Evolutionary conservation across 2,888 invertebrate species (phyloP).

Genomic region (Priapulus caudatus): DNA sequence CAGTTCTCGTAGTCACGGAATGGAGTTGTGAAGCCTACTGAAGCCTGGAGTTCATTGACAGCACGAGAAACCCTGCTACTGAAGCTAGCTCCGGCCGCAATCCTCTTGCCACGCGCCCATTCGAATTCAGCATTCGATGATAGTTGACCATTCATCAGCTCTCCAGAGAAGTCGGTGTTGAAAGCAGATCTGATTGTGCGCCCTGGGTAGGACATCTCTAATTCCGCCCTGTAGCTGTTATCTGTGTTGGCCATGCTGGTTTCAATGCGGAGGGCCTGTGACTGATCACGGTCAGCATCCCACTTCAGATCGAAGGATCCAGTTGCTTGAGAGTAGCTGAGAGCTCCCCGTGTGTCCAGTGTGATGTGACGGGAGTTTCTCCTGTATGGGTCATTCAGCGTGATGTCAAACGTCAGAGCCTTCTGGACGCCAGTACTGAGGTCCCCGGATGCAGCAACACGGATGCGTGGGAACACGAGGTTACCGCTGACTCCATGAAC

Average conservation of each 20-base stretch:
- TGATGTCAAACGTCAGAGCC: slow-evolving; percentile 1
- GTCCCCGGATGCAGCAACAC: background rate
- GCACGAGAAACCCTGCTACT: background rate
- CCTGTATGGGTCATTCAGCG: background rate
- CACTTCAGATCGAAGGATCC: background rate
- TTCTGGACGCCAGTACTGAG: background rate
- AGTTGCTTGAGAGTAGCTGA: background rate
- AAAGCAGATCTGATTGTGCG: background rate
- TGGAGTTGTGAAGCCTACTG: background rate
- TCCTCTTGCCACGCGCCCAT: background rate
- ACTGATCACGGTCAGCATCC: background rate
- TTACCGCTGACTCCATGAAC: background rate
- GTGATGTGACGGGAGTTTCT: background rate
- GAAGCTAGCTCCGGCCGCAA: background rate
- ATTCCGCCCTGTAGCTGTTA: background rate
- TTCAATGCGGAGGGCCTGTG: background rate
- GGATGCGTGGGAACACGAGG: background rate
- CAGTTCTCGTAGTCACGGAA: background rate
- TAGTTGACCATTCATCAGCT: background rate
- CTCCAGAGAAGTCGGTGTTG: background rate
- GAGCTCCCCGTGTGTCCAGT: background rate
- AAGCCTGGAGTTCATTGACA: background rate
- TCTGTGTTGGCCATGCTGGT: background rate
- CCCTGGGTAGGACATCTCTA: background rate
- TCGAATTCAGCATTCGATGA: background rate